Evolutionary conservation across 2,797 vertebrate genomes (phyloP).

Genomic region (Enteromius mattozi): DNA sequence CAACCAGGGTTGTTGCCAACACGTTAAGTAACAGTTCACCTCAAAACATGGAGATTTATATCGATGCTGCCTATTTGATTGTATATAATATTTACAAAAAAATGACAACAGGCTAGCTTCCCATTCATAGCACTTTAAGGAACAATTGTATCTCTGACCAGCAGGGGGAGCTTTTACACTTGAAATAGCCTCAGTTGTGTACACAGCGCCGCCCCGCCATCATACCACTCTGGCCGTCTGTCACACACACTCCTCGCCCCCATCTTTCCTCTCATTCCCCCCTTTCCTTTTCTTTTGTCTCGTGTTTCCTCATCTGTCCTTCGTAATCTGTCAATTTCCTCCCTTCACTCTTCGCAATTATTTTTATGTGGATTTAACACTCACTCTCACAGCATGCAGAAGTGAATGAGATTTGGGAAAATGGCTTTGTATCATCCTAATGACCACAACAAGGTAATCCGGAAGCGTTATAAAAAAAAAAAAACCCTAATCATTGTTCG

Average conservation of each 20-base stretch:
- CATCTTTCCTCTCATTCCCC: conserved; percentile 41
- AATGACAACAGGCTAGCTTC: neutral
- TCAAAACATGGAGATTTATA: neutral
- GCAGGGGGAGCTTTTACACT: conserved; percentile 79
- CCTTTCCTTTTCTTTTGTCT: conserved; percentile 48
- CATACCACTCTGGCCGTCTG: conserved; percentile 32
- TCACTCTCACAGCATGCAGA: conserved; percentile 31
- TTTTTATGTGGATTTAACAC: conserved; percentile 48
- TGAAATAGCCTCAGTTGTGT: conserved; percentile 55
- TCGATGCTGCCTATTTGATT: conserved; percentile 13
- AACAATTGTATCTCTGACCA: conserved; percentile 58
- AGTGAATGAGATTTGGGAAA: conserved; percentile 51
- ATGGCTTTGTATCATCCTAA: conserved; percentile 49
- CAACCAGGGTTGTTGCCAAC: neutral
- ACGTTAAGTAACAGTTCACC: conserved; percentile 7
- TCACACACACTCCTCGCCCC: conserved; percentile 34
- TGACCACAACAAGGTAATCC: conserved; percentile 46
- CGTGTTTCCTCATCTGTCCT: conserved; percentile 47
- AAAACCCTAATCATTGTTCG: conserved; percentile 19
- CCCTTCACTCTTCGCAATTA: conserved; percentile 49
- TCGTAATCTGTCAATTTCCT: conserved; percentile 58
- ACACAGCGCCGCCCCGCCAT: neutral
- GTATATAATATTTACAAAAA: neutral
- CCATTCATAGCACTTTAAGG: conserved; percentile 41
- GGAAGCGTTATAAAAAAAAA: conserved; percentile 49